These are phyloP conservation scores for Scomber japonicus DNA, from an alignment of 2,113 vertebrate genomes.

Conservation along the genomic window DNA sequence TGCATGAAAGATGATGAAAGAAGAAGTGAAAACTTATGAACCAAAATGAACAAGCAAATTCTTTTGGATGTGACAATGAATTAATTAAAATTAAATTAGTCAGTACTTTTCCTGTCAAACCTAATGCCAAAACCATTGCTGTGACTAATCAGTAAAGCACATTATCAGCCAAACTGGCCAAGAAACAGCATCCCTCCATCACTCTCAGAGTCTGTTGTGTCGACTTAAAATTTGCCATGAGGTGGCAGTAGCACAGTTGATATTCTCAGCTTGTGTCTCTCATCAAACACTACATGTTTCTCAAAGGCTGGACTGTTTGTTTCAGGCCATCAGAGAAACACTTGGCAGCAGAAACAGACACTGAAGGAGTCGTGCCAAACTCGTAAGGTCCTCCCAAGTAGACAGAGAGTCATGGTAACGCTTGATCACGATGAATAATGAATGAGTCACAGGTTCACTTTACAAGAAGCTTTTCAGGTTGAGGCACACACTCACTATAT, in stretches of 20 bases:
- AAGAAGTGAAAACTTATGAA: too few species aligned
- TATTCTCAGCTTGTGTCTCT: constrained; percentile 90
- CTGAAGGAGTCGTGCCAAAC: constrained; percentile 71
- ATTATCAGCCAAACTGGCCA: not conserved
- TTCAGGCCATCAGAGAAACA: constrained; percentile 89
- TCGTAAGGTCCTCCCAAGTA: constrained; percentile 72
- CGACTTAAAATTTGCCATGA: constrained; percentile 90
- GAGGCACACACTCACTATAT: constrained; percentile 65
- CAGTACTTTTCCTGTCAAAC: too few species aligned
- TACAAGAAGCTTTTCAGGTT: constrained; percentile 81
- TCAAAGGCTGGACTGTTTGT: constrained; percentile 85
- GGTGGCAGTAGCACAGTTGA: constrained; percentile 88
- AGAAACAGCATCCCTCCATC: not conserved
- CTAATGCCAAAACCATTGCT: too few species aligned
- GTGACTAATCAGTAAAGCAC: not conserved
- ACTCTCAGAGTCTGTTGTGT: constrained; percentile 21
- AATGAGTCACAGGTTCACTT: constrained; percentile 80
- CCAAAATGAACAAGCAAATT: too few species aligned
- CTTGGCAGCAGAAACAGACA: constrained; percentile 75
- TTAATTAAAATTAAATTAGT: too few species aligned
- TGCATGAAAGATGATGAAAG: not conserved
- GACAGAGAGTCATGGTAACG: constrained; percentile 75
- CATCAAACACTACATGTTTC: constrained; percentile 88
- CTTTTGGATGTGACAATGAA: too few species aligned
- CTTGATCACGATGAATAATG: constrained; percentile 83